Conservation (phyloP, 1,140 invertebrate species). For the Anastatus disparis region DNA sequence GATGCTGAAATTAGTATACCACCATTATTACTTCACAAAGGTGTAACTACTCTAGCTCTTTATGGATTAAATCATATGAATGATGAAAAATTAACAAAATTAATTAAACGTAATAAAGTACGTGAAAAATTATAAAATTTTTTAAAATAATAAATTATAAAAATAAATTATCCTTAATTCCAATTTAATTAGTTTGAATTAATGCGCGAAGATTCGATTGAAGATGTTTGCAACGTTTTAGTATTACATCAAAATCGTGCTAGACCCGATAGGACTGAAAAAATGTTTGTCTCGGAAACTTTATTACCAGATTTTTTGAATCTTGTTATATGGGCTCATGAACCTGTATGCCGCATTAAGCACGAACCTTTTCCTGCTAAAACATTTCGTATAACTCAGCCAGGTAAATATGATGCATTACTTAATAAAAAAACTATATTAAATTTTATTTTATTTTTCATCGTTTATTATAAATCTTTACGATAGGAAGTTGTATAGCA, state of each 20-base stretch:
- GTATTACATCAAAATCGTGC: slow-evolving; percentile 96
- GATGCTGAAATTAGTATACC: slow-evolving; percentile 81
- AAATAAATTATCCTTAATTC: background rate
- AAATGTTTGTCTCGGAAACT: slow-evolving; percentile 90
- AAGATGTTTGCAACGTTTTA: slow-evolving; percentile 91
- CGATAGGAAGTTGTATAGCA: slow-evolving; percentile 92
- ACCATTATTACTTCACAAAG: slow-evolving; percentile 91
- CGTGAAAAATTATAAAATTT: background rate
- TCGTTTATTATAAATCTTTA: too few species aligned
- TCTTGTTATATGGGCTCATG: slow-evolving; percentile 97
- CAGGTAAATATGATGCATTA: slow-evolving; percentile 69
- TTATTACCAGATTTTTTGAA: slow-evolving; percentile 88
- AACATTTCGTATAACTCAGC: slow-evolving; percentile 85
- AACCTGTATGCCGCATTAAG: slow-evolving; percentile 91
- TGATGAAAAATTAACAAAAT: slow-evolving; percentile 87
- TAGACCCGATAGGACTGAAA: slow-evolving; percentile 73
- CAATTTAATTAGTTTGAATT: slow-evolving; percentile 42
- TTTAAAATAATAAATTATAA: slow-evolving; percentile 3
- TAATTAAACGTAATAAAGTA: slow-evolving; percentile 82
- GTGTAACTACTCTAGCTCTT: slow-evolving; percentile 83
- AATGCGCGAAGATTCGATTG: slow-evolving; percentile 60
- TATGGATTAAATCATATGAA: slow-evolving; percentile 95
- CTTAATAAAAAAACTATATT: too few species aligned
- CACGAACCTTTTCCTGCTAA: slow-evolving; percentile 73
- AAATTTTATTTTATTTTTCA: background rate